Conservation (phyloP, 1,140 invertebrate species). For the Centruroides sculpturatus region DNA sequence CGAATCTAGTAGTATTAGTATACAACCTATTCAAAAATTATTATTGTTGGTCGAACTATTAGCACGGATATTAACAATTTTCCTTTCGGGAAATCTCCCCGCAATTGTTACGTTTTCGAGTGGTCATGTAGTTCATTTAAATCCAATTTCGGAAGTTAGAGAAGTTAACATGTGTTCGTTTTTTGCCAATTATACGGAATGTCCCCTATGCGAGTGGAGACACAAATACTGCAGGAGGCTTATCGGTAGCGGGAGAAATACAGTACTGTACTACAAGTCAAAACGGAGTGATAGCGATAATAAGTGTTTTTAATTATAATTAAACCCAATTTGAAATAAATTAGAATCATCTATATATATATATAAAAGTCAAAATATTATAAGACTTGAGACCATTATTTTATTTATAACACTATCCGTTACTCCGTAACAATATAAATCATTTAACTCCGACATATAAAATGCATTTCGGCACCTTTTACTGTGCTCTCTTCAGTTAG, state of each 20-base stretch:
- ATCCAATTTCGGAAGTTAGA: slow-evolving; percentile 1
- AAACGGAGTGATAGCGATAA: too few relatives aligned
- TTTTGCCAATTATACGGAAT: background rate
- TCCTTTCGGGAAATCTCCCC: background rate
- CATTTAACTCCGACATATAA: too few relatives aligned
- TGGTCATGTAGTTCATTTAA: background rate
- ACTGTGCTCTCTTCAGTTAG: too few relatives aligned
- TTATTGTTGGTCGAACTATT: slow-evolving; percentile 4
- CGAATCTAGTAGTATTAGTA: slow-evolving; percentile 10
- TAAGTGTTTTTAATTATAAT: too few relatives aligned
- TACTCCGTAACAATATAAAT: too few relatives aligned
- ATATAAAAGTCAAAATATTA: too few relatives aligned
- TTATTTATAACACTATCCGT: too few relatives aligned
- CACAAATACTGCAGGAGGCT: background rate
- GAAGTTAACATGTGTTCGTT: slow-evolving; percentile 11
- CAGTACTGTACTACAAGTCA: background rate
- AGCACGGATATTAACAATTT: background rate
- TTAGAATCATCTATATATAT: too few relatives aligned
- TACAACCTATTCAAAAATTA: background rate
- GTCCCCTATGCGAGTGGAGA: background rate
- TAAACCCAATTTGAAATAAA: too few relatives aligned
- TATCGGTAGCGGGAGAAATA: background rate
- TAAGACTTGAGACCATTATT: too few relatives aligned
- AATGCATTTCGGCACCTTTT: too few relatives aligned
- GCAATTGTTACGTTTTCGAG: slow-evolving; percentile 6